A percentile compares a stretch with the other conserved stretches of the same genome.
phyloP scores from a whole-genome alignment of 2,888 invertebrate species.

The Branchinecta sandiegonensis region DNA sequence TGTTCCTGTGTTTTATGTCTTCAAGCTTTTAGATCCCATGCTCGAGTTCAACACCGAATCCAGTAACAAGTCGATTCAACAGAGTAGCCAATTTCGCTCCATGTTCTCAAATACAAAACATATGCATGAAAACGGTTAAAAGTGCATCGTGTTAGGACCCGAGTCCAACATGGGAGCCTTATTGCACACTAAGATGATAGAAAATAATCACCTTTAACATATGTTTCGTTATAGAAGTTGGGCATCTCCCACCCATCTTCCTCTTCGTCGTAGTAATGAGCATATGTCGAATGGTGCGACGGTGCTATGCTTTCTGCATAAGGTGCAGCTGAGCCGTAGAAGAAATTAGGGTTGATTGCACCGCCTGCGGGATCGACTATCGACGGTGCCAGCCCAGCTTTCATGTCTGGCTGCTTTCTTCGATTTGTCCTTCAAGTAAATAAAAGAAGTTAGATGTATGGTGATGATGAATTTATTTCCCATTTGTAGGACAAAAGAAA shows the following conservation, averaged over 20 bases:
- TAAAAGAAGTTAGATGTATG: background rate
- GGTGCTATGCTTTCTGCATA: constrained; percentile 91
- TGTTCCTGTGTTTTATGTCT: too few species aligned
- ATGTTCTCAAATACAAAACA: too few species aligned
- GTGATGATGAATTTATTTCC: too few species aligned
- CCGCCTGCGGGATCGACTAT: constrained; percentile 50
- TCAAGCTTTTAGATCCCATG: too few species aligned
- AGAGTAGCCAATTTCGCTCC: too few species aligned
- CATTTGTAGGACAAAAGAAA: too few species aligned
- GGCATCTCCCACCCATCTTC: constrained; percentile 97
- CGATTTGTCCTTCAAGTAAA: constrained; percentile 50
- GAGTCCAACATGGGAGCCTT: too few species aligned
- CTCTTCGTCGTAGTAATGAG: constrained; percentile 88
- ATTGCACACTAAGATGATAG: too few species aligned
- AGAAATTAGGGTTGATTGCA: constrained; percentile 88
- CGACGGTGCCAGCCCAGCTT: constrained; percentile 60
- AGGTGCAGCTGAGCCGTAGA: constrained; percentile 67
- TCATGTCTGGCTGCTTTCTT: constrained; percentile 79
- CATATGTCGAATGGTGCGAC: constrained; percentile 86
- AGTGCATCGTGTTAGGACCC: too few species aligned
- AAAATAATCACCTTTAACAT: constrained; percentile 62
- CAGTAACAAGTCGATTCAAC: too few species aligned
- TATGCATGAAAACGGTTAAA: too few species aligned
- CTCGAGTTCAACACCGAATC: too few species aligned
- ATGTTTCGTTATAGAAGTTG: constrained; percentile 88